Base-by-base conservation (phyloP, 2,888 invertebrate genomes). In the Campaea margaritaria region DNA sequence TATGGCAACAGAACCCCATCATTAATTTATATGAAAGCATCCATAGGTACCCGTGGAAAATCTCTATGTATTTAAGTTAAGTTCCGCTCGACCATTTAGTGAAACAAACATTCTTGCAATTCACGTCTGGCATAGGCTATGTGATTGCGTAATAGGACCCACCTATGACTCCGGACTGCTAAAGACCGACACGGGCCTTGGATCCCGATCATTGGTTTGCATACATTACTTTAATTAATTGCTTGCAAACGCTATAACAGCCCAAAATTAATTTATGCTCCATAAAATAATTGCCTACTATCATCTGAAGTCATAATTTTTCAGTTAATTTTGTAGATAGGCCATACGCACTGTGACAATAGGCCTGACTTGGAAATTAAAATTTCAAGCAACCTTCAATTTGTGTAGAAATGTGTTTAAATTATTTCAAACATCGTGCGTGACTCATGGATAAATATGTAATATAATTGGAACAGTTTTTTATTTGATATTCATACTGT, bases 151-250 rank as follows among this genome's bases (percentile, higher is more conserved):
- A 65, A 59, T 50, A 51, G 28, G 39, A 28, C 31, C 48, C 50
- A 55, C 57, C 63, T 65, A 59, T 65, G 65, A 61, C 58, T 58
- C 42, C n/a, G 4, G 14, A 39, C 39, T 3, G 14, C 39, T 36
- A 36, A 0, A 48, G 28, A 12, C 43, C 21, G 9, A 36, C 38
- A 8, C 14, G 31, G 62, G 58, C 78, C 75, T 79, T 80, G 75
- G 74, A 75, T 72, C 60, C 65, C 67, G 73, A 75, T 74, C 67
- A 73, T 76, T 78, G 75, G 75, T 75, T 73, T 81, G 79, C 80
- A 83, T 83, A 82, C 73, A 86, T 86, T 82, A 84, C 82, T 81
- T 86, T 86, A 85, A 86, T 87, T 85, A 83, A 86, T 87, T 82
- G 79, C 70, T 70, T 65, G 58, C 64, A 65, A 73, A 68, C 65